A percentile compares a stretch with the other conserved stretches of the same genome.
Conservation (phyloP, 2,888 invertebrate species). For the Pheosia tremula region DNA sequence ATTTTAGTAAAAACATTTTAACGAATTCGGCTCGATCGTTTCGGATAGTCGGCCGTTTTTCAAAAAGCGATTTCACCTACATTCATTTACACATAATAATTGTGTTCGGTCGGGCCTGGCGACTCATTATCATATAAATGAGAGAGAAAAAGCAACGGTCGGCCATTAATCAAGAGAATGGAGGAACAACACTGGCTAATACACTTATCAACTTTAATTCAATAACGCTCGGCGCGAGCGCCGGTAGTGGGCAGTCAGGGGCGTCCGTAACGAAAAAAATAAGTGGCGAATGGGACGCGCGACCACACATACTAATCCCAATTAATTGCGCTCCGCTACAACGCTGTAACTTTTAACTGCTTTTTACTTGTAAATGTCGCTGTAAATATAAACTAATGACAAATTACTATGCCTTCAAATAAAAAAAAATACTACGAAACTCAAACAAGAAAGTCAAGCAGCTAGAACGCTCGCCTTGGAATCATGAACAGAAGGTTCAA, state of each 20-base stretch:
- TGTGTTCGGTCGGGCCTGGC: conserved; percentile 69
- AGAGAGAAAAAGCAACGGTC: conserved; percentile 80
- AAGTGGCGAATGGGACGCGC: conserved; percentile 71
- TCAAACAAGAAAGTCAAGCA: neutral
- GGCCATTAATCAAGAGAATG: conserved; percentile 79
- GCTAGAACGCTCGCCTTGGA: too few relatives aligned
- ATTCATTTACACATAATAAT: conserved; percentile 77
- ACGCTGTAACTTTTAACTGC: conserved; percentile 35
- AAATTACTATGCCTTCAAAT: neutral
- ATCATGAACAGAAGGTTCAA: too few relatives aligned
- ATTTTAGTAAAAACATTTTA: conserved; percentile 63
- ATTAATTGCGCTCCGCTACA: conserved; percentile 66
- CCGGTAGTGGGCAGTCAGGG: conserved; percentile 62
- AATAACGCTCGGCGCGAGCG: conserved; percentile 71
- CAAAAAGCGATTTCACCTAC: conserved; percentile 66
- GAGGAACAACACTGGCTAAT: conserved; percentile 81
- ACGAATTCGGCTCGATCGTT: conserved; percentile 51
- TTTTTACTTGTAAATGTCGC: conserved; percentile 9
- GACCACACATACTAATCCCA: conserved; percentile 74
- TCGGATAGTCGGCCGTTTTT: conserved; percentile 45
- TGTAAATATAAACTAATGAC: conserved; percentile 5
- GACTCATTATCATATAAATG: conserved; percentile 83
- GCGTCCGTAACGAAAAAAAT: conserved; percentile 76
- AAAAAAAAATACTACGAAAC: too few relatives aligned
- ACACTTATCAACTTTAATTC: conserved; percentile 84